Evolutionary conservation across 2,888 invertebrate genomes (phyloP).

Genomic region (Galeopsomyia nigrocyanea): DNA sequence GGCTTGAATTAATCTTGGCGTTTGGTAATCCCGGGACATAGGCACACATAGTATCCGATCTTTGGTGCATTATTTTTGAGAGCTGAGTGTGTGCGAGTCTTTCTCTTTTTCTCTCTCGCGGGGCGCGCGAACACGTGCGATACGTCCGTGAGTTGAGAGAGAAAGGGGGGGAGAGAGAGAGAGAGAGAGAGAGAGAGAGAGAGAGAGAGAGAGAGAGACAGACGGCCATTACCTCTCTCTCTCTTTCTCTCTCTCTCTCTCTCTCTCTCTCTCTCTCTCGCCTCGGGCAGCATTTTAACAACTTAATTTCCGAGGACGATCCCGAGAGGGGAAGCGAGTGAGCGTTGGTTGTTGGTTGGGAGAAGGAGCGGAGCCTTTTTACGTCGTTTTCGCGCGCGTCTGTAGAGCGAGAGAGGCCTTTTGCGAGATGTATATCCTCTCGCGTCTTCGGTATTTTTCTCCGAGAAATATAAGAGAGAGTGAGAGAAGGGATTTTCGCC

Average conservation of each 20-base stretch:
- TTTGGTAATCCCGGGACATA: no score
- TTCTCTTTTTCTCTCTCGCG: no score
- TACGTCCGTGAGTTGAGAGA: slow-evolving; percentile 29
- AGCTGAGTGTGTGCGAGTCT: no score
- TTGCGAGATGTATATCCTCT: slow-evolving; percentile 22
- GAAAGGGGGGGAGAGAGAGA: no score
- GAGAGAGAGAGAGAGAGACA: no score
- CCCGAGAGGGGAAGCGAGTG: slow-evolving; percentile 43
- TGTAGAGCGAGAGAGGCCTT: slow-evolving; percentile 15
- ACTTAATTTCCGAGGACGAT: slow-evolving; percentile 62
- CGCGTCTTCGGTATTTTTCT: neutral
- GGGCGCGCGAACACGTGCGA: slow-evolving; percentile 45
- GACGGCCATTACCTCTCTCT: slow-evolving; percentile 42
- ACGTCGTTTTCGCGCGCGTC: slow-evolving; percentile 1
- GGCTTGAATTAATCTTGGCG: no score
- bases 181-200: no score
- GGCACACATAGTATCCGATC: no score
- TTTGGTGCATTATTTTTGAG: no score
- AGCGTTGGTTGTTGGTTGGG: neutral
- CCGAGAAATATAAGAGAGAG: neutral
- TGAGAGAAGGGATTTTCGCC: slow-evolving; percentile 1
- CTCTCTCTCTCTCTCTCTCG: slow-evolving; percentile 45
- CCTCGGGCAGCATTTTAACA: slow-evolving; percentile 63
- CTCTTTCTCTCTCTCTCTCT: neutral
- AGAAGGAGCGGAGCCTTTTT: neutral